phyloP scores from a whole-genome alignment of 2,113 vertebrate genomes.

The Corythoichthys intestinalis region DNA sequence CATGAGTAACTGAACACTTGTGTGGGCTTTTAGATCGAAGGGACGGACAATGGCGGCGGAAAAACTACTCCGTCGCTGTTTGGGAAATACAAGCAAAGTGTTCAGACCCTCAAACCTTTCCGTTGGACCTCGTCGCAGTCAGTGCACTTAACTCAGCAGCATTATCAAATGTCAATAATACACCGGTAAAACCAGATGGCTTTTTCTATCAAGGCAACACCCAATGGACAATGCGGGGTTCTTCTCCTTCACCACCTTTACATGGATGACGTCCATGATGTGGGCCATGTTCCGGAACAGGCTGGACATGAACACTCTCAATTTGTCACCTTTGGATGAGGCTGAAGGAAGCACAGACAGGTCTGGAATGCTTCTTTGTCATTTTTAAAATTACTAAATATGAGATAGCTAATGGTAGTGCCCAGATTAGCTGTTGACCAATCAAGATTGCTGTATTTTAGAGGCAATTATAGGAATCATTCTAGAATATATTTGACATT shows the following conservation, averaged over 20 bases:
- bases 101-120: constrained; percentile 62
- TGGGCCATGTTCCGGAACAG: constrained; percentile 64
- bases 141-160: constrained; percentile 1
- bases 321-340: constrained; percentile 63
- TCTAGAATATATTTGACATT: neutral
- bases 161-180: neutral
- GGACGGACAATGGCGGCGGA: constrained; percentile 11
- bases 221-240: constrained; percentile 74
- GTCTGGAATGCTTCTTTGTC: constrained; percentile 34
- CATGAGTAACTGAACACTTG: neutral
- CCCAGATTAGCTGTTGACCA: no score
- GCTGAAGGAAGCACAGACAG: constrained; percentile 66
- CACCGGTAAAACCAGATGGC: neutral
- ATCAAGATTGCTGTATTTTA: no score
- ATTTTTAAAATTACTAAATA: neutral
- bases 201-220: constrained; percentile 53
- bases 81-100: constrained; percentile 69
- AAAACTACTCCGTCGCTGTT: constrained; percentile 22
- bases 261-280: constrained; percentile 77
- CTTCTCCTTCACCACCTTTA: constrained; percentile 69
- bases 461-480: neutral
- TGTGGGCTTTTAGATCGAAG: neutral
- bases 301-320: constrained; percentile 55
- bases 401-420: neutral
- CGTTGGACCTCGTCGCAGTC: constrained; percentile 47